These are phyloP conservation scores for Mohoua ochrocephala DNA, from an alignment of 2,113 vertebrate species.

Conservation along the genomic window DNA sequence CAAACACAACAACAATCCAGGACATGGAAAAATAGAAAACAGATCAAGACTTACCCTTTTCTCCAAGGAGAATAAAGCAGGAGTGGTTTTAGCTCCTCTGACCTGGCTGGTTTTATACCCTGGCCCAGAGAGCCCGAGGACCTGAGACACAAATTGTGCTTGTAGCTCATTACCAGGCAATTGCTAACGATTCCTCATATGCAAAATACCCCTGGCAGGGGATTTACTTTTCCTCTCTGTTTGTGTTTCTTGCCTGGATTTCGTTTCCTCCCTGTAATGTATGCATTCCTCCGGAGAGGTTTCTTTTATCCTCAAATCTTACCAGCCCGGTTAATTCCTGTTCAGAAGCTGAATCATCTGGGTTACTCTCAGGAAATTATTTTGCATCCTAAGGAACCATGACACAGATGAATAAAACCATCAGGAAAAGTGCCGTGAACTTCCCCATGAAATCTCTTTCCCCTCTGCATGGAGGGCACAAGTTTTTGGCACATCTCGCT, in stretches of 20 bases:
- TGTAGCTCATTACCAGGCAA: not conserved
- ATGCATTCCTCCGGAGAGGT: not conserved
- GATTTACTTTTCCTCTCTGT: not conserved
- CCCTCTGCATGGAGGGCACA: accelerated
- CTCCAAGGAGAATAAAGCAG: not conserved
- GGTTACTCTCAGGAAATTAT: not conserved
- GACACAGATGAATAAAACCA: not conserved
- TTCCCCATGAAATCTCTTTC: not conserved
- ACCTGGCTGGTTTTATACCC: conserved; percentile 1
- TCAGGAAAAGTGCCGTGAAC: not conserved
- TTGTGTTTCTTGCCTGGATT: not conserved
- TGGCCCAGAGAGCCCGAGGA: not conserved
- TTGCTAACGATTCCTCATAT: not conserved
- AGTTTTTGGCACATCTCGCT: not conserved
- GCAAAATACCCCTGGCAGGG: not conserved
- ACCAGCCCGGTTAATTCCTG: not conserved
- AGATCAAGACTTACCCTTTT: conserved; percentile 4
- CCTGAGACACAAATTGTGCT: not conserved
- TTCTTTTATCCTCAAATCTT: conserved; percentile 13
- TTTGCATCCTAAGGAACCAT: not conserved
- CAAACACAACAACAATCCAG: not conserved
- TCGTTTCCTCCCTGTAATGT: not conserved
- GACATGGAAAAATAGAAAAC: not conserved
- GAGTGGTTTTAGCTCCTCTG: not conserved
- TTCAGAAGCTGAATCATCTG: not conserved